A percentile compares a stretch with the other conserved stretches of the same genome.
Conservation (phyloP, 2,797 vertebrate genomes). For the Chiroxiphia lanceolata region DNA sequence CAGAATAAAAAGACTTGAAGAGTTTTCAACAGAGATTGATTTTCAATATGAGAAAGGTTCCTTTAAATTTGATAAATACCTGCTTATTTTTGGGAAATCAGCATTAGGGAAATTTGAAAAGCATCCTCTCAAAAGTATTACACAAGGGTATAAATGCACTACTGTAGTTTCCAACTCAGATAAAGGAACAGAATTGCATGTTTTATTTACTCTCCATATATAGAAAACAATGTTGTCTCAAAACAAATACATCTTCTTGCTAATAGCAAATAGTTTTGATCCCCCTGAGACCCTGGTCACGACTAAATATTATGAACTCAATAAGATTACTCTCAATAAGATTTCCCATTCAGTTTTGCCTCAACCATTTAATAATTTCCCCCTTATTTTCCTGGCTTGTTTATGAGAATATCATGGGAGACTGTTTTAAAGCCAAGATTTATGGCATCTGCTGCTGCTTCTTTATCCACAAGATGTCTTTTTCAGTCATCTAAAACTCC, state of each 20-base stretch:
- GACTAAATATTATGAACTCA: neutral
- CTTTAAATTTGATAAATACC: neutral
- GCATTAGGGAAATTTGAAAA: neutral
- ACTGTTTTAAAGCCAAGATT: constrained; percentile 2
- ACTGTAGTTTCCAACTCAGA: neutral
- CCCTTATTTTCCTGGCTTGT: neutral
- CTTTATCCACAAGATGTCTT: neutral
- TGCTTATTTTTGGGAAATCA: neutral
- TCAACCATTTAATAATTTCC: neutral
- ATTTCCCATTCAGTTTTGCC: neutral
- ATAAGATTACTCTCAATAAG: neutral
- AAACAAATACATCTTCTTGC: neutral
- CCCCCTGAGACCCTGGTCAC: neutral
- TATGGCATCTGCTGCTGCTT: neutral
- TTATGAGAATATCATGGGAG: neutral
- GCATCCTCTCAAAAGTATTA: neutral
- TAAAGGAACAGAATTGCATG: neutral
- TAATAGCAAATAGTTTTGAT: neutral
- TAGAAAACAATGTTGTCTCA: neutral
- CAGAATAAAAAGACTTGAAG: neutral
- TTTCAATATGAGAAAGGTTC: neutral
- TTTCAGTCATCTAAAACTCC: neutral
- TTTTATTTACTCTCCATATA: neutral
- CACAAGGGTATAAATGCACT: neutral
- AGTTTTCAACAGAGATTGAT: neutral